Evolutionary conservation across 2,797 vertebrate genomes (phyloP), one percentile per base, ranked within the genome.

Genomic region (Distichodus sexfasciatus): DNA sequence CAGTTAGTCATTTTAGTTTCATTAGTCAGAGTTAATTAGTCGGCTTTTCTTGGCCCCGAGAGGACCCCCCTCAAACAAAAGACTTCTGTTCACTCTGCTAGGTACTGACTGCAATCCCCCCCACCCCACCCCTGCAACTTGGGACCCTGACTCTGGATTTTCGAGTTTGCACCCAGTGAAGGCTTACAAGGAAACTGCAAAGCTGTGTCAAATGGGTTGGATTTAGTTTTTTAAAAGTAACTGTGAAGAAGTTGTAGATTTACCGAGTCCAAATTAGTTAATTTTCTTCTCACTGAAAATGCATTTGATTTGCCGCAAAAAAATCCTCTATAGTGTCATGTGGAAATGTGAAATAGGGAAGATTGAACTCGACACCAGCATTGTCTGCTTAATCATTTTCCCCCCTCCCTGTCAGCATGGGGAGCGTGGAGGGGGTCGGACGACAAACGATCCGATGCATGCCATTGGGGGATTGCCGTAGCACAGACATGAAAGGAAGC

Each of bases 401-500:
- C 50, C n/a, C 36, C 35, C 41, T 72, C n/a, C 73, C 47, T 71
- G 62, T 69, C 69, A 59, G 35, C 15, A 40, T 24, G 29, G 33
- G 38, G 58, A 23, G 19, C 24, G 35, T 26, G 26, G 5, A 28
- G 70, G 53, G 54, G 33, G 29, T 61, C 66, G 33, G 53, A 73
- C 33, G 70, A 81, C 71, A 73, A 65, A 76, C 29, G 54, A 72
- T 57, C 62, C 70, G 50, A 77, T 75, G 62, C 75, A 61, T 81
- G 54, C 66, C 41, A 29, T 72, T 59, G 74, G 76, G 80, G 75
- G 71, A 64, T 67, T 55, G 57, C 66, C 73, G 46, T 69, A 61
- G 72, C 72, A 73, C 79, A 76, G 61, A 76, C 64, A 83, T 84
- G 81, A 82, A 84, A 83, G 78, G 81, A 79, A 85, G 76, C 63